Evolutionary conservation across 2,888 invertebrate genomes (phyloP).

Genomic region (Leptinotarsa rubiginosa): DNA sequence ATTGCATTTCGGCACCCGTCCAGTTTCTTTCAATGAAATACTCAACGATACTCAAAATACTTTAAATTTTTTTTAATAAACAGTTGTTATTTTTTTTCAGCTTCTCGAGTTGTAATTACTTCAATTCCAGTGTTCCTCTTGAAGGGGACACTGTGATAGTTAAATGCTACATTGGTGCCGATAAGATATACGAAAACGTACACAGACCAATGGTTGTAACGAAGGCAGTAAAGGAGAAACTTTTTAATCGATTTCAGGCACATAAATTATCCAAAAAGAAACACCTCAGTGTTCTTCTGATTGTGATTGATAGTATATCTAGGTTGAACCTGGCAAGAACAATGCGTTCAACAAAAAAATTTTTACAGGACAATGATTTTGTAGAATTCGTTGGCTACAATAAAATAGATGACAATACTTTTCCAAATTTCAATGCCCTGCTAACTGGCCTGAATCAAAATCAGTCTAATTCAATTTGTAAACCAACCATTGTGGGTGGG

Average conservation of each 20-base stretch:
- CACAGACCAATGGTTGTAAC: slow-evolving; percentile 66
- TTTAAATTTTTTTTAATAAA: no score
- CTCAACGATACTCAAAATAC: no score
- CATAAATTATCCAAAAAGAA: slow-evolving; percentile 47
- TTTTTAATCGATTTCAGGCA: not conserved
- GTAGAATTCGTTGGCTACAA: slow-evolving; percentile 64
- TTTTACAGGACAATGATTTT: slow-evolving; percentile 71
- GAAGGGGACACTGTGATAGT: slow-evolving; percentile 45
- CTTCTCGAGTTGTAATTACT: slow-evolving; percentile 30
- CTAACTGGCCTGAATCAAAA: slow-evolving; percentile 73
- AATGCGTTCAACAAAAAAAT: slow-evolving; percentile 78
- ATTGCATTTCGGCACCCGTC: no score
- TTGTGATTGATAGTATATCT: slow-evolving; percentile 90
- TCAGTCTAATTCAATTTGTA: slow-evolving; percentile 63
- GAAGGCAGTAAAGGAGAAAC: slow-evolving; percentile 65
- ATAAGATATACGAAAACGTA: slow-evolving; percentile 68
- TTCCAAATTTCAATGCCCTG: slow-evolving; percentile 88
- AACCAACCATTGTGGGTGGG: slow-evolving; percentile 68
- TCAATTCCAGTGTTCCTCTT: slow-evolving; percentile 38
- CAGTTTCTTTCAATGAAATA: no score
- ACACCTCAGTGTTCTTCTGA: slow-evolving; percentile 76
- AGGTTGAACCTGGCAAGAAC: slow-evolving; percentile 80
- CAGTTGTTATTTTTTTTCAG: slow-evolving; percentile 27
- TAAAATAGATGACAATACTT: slow-evolving; percentile 89
- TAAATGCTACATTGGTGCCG: slow-evolving; percentile 39